These are phyloP conservation scores for Pyrochroa serraticornis DNA, from an alignment of 2,888 invertebrate species.

Conservation along the genomic window DNA sequence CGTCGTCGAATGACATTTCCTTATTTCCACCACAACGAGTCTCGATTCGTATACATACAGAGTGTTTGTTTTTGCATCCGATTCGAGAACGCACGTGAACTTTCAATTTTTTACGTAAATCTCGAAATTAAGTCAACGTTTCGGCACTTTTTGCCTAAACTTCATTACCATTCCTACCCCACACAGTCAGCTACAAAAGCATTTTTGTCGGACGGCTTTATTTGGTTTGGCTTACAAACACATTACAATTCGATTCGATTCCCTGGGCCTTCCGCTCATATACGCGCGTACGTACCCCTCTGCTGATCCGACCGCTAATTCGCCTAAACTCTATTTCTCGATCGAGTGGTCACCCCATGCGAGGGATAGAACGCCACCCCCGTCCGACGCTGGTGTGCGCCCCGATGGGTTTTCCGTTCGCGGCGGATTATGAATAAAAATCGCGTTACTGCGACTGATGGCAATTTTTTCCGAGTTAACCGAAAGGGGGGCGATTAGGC, in stretches of 20 bases:
- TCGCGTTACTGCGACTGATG: background rate
- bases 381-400: conserved; percentile 4
- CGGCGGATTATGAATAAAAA: conserved; percentile 21
- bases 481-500: too few relatives aligned
- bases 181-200: background rate
- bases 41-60: too few relatives aligned
- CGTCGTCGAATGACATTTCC: too few relatives aligned
- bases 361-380: background rate
- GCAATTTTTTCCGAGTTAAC: too few relatives aligned
- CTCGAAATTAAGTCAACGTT: too few relatives aligned
- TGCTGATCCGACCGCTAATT: conserved; percentile 52
- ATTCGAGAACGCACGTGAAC: too few relatives aligned
- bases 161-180: background rate
- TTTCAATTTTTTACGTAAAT: too few relatives aligned
- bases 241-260: too few relatives aligned
- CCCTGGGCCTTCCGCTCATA: background rate
- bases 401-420: conserved; percentile 13
- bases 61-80: too few relatives aligned
- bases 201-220: conserved; percentile 1
- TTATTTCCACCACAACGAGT: too few relatives aligned
- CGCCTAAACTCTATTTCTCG: conserved; percentile 57
- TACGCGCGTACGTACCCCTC: background rate
- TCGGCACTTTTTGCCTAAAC: too few relatives aligned
- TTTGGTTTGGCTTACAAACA: background rate
- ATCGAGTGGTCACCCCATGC: conserved; percentile 51